A percentile compares a stretch with the other conserved stretches of the same genome.
Conservation (phyloP, 2,113 vertebrate species). For the Ranitomeya variabilis region DNA sequence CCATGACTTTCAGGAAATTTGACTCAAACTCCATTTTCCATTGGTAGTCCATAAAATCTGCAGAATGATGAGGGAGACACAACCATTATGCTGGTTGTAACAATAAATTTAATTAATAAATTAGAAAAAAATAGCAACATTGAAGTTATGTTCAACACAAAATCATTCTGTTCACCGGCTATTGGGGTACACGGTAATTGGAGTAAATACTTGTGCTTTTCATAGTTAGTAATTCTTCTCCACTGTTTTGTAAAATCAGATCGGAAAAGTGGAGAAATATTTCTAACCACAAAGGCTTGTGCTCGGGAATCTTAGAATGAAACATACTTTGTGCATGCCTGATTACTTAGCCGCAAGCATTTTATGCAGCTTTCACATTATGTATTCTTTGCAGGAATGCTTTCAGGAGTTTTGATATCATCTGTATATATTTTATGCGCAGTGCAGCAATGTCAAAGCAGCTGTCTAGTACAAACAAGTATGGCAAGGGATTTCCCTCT, state of each 20-base stretch:
- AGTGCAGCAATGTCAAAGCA: background rate
- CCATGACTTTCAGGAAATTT: no score
- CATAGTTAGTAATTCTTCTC: background rate
- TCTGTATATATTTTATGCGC: background rate
- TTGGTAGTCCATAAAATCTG: no score
- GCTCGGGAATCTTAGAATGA: background rate
- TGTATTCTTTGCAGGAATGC: background rate
- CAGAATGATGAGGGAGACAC: no score
- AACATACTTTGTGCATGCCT: conserved; percentile 14
- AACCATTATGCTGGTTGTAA: no score
- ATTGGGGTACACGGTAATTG: no score
- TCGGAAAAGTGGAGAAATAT: background rate
- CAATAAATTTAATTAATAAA: no score
- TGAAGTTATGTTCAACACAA: background rate
- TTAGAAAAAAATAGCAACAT: background rate
- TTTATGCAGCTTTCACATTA: background rate
- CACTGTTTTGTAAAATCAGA: background rate
- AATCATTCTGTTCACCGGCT: background rate
- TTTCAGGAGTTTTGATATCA: background rate
- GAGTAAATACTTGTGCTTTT: background rate
- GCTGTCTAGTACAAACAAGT: background rate
- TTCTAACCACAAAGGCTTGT: background rate
- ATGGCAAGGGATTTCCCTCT: background rate
- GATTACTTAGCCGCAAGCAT: conserved; percentile 27
- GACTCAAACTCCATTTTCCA: no score